phyloP scores from a whole-genome alignment of 2,797 vertebrate genomes.

The Spatula versicolor region DNA sequence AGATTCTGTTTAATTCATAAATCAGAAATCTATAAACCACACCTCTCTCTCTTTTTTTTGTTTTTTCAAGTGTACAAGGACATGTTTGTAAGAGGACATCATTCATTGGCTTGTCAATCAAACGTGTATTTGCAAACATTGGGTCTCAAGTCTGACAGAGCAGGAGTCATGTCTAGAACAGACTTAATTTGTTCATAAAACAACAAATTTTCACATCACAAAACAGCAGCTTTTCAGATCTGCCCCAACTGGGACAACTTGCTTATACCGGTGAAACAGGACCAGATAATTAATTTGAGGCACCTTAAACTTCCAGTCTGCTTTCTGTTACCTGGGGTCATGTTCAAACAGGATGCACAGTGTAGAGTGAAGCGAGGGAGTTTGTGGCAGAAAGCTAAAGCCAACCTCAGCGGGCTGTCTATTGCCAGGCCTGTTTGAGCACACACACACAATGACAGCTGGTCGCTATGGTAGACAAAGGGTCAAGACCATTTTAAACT shows the following conservation, averaged over 20 bases:
- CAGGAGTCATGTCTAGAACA: slow-evolving; percentile 14
- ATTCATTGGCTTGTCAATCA: slow-evolving; percentile 52
- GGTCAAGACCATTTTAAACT: not conserved
- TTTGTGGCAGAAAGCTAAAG: not conserved
- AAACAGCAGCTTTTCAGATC: not conserved
- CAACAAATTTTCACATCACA: not conserved
- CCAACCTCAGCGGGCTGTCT: not conserved
- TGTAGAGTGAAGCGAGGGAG: not conserved
- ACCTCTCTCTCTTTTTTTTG: not conserved
- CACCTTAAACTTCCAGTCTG: not conserved
- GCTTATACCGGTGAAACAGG: not conserved
- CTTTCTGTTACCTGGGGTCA: not conserved
- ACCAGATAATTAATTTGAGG: not conserved
- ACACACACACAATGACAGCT: not conserved
- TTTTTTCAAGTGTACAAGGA: not conserved
- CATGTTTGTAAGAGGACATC: not conserved
- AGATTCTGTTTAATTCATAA: slow-evolving; percentile 44
- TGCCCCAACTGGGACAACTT: not conserved
- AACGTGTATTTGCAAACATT: slow-evolving; percentile 60
- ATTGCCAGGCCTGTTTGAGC: not conserved
- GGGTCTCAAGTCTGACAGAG: slow-evolving; percentile 29
- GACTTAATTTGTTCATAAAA: slow-evolving; percentile 22
- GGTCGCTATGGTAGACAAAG: not conserved
- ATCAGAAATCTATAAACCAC: slow-evolving; percentile 35
- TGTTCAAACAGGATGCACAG: not conserved